A percentile compares a stretch with the other conserved stretches of the same genome.
Evolutionary conservation across 2,797 vertebrate species (phyloP).

Genomic region (Labroides dimidiatus): DNA sequence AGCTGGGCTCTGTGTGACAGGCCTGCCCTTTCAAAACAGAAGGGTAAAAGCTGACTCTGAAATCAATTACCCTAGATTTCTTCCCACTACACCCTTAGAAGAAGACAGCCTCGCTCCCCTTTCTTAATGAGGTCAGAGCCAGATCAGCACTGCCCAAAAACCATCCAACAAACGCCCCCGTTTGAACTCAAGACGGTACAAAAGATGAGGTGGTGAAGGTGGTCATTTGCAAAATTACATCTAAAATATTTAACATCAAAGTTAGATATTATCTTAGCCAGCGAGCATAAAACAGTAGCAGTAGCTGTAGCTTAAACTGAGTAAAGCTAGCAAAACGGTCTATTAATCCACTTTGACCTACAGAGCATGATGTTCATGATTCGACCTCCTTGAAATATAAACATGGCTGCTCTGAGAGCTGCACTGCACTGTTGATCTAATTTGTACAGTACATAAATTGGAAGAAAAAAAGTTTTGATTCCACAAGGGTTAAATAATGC

Average conservation of each 20-base stretch:
- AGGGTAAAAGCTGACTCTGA: conserved; percentile 41
- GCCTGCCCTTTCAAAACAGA: conserved; percentile 45
- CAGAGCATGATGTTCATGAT: background rate
- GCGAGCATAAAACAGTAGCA: background rate
- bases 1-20: conserved; percentile 36
- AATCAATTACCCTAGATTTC: conserved; percentile 61
- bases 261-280: background rate
- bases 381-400: conserved; percentile 10
- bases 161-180: conserved; percentile 5
- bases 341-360: background rate
- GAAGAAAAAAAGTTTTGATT: conserved; percentile 15
- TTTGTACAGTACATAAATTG: background rate
- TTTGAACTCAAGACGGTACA: conserved; percentile 1
- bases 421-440: background rate
- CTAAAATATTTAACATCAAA: conserved; percentile 8
- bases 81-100: conserved; percentile 26
- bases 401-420: background rate
- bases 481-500: conserved; percentile 19
- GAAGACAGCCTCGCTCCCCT: conserved; percentile 17
- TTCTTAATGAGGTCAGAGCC: conserved; percentile 48
- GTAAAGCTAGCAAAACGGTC: background rate
- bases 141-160: conserved; percentile 24
- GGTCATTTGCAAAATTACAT: conserved; percentile 24
- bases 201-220: conserved; percentile 3
- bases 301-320: background rate